Conservation (phyloP, 23 tunicate genomes). For the Ciona savignyi region DNA sequence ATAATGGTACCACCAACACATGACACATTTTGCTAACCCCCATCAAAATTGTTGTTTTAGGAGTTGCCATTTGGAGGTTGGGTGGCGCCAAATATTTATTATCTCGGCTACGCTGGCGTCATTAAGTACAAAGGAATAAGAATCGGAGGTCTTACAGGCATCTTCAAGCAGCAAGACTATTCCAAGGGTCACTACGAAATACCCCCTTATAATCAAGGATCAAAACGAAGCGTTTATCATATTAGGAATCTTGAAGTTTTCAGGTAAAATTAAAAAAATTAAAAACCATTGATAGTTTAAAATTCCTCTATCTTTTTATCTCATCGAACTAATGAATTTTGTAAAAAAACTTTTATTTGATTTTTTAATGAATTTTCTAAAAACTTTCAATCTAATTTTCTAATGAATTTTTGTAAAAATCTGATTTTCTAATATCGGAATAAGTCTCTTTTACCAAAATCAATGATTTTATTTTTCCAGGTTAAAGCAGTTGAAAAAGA, state of each 20-base stretch:
- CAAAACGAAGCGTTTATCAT: conserved; percentile 93
- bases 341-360: too few relatives aligned
- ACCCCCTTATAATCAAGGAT: conserved; percentile 68
- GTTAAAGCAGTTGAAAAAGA: conserved; percentile 61
- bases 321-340: too few relatives aligned
- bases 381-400: too few relatives aligned
- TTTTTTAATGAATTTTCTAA: too few relatives aligned
- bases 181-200: conserved; percentile 72
- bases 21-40: too few relatives aligned
- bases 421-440: too few relatives aligned
- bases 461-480: too few relatives aligned
- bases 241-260: conserved; percentile 67
- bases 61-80: conserved; percentile 98
- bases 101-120: conserved; percentile 90
- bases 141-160: conserved; percentile 91
- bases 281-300: too few relatives aligned
- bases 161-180: conserved; percentile 85
- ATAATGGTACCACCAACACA: too few relatives aligned
- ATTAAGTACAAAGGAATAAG: conserved; percentile 83
- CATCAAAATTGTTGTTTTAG: conserved; percentile 6
- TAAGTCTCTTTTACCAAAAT: too few relatives aligned
- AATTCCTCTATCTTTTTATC: too few relatives aligned
- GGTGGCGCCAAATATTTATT: conserved; percentile 96
- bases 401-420: too few relatives aligned
- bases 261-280: conserved; percentile 20